phyloP scores from a whole-genome alignment of 2,113 vertebrate genomes.

The Clarias gariepinus region DNA sequence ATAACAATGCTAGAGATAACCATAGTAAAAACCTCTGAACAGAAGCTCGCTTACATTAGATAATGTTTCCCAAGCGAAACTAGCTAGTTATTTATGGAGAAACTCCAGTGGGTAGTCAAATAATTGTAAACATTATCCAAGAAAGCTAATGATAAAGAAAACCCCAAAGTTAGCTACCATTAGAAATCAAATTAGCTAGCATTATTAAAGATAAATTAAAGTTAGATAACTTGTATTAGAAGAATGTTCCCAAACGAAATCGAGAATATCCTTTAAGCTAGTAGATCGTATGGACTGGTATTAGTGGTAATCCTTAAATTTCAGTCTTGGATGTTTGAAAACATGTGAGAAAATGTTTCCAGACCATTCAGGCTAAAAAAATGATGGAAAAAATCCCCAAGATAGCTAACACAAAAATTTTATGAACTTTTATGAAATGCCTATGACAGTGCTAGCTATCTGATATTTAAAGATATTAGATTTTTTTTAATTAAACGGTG shows the following conservation, averaged over 20 bases:
- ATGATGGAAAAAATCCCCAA: not conserved
- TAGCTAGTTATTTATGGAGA: not conserved
- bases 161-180: not conserved
- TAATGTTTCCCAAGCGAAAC: not conserved
- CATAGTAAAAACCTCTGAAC: not conserved
- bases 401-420: too few species aligned
- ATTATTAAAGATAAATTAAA: not conserved
- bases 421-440: not conserved
- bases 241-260: not conserved
- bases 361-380: not conserved
- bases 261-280: not conserved
- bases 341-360: not conserved
- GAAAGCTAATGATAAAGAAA: not conserved
- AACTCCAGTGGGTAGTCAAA: not conserved
- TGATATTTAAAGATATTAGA: not conserved
- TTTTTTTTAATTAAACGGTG: not conserved
- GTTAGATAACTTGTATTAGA: not conserved
- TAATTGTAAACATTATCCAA: not conserved
- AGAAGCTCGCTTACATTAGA: not conserved
- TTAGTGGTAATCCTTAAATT: not conserved
- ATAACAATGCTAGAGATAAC: not conserved
- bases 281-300: too few species aligned
- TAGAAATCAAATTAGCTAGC: not conserved
- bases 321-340: too few species aligned
- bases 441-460: not conserved